Evolutionary conservation across 92 coral and sea anemone genomes (phyloP), one percentile per base, ranked within the genome.

Genomic region (Siderastrea siderea): DNA sequence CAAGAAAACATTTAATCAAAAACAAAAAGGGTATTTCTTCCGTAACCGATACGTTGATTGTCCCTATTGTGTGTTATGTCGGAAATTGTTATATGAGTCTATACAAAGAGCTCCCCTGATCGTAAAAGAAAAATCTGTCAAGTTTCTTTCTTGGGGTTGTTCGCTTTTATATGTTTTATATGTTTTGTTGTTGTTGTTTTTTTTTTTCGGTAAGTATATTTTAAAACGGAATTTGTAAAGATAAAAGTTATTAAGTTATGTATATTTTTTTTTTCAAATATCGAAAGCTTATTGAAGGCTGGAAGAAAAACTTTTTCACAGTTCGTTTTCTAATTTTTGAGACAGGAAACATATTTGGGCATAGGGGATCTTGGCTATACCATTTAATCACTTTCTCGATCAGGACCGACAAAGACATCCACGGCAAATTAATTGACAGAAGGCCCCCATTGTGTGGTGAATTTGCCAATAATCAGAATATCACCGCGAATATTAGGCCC

Each of bases 381-480:
- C 49, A 67, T 44, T 64, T 52, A 53, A 85, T 85, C 84, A 77
- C 75, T 68, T 55, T 66, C 77, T 61, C 59, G 19, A 58, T 68
- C 66, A 5, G 54, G 57, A 58, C 75, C 89, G 74, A 52, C 89
- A 65, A 76, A 66, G 83, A 80, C 83, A 73, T 19, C 73, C 75
- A 57, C 85, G 74, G 93, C 68, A 93, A 95, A 93, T 93, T 82
- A 91, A 87, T 82, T 75, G 78, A 84, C 83, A 86, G 93, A 95
- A 95, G 91, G 77, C 70, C 52, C 49, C 83, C 71, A 88, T 95
- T 93, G 95, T 95, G 75, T 63, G 54, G 82, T 83, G 84, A 82
- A 87, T 85, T 82, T 85, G 64, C 86, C 88, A 93, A 70, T 89
- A 88, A 95, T 95, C 92, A 93, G 72, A 91, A 83, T 82, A 93